A percentile compares a stretch with the other conserved stretches of the same genome.
phyloP scores from a whole-genome alignment of 1,140 invertebrate species.

The Drosophila biarmipes region DNA sequence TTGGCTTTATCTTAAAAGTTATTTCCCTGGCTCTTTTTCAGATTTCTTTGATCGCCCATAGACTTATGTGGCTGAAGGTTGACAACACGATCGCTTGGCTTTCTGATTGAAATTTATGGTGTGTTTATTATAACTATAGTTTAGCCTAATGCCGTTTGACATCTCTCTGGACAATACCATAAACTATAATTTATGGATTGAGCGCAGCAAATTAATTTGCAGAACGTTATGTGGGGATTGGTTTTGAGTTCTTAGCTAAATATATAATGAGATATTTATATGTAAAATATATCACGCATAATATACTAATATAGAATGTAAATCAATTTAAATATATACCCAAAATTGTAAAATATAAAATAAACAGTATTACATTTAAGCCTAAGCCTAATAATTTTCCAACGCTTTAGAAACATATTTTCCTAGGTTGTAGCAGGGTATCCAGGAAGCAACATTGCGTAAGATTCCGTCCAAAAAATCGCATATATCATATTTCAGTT shows the following conservation, averaged over 20 bases:
- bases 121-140: slow-evolving; percentile 64
- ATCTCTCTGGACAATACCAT: slow-evolving; percentile 8
- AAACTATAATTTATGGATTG: slow-evolving; percentile 16
- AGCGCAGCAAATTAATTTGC: slow-evolving; percentile 5
- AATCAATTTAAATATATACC: too few species aligned
- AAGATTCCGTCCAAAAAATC: not conserved
- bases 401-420: not conserved
- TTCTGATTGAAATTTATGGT: slow-evolving; percentile 73
- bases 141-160: slow-evolving; percentile 55
- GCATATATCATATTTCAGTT: slow-evolving; percentile 38
- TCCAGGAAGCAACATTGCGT: slow-evolving; percentile 10
- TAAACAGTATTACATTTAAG: too few species aligned
- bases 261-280: too few species aligned
- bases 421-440: slow-evolving; percentile 1
- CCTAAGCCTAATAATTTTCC: too few species aligned
- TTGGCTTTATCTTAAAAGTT: slow-evolving; percentile 22
- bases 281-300: too few species aligned
- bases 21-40: slow-evolving; percentile 25
- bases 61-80: slow-evolving; percentile 21
- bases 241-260: not conserved
- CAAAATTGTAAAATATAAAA: too few species aligned
- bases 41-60: slow-evolving; percentile 8
- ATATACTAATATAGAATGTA: too few species aligned
- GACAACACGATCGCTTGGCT: slow-evolving; percentile 48
- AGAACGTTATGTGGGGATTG: not conserved